Evolutionary conservation across 2,113 vertebrate species (phyloP).

Genomic region (Xenopus laevis): DNA sequence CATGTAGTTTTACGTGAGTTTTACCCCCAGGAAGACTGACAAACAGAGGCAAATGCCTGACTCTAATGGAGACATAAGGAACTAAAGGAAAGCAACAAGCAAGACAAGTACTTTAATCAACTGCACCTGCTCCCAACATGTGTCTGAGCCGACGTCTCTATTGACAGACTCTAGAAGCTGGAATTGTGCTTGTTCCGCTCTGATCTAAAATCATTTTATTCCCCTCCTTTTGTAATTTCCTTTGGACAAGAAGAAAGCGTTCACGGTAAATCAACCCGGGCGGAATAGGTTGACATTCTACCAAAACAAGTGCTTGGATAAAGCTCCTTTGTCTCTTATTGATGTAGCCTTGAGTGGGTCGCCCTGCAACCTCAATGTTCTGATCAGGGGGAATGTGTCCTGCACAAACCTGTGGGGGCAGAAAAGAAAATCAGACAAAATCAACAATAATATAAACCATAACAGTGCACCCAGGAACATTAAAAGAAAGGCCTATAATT

Average conservation of each 20-base stretch:
- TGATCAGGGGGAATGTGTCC: not conserved
- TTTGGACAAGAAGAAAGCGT: not conserved
- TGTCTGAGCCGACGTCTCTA: not conserved
- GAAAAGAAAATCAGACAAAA: too few species aligned
- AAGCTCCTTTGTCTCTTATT: not conserved
- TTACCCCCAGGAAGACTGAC: too few species aligned
- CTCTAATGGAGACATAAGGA: too few species aligned
- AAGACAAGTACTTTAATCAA: not conserved
- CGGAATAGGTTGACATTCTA: slow-evolving; percentile 13
- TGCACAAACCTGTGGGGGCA: not conserved
- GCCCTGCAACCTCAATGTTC: slow-evolving; percentile 5
- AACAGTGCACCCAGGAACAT: too few species aligned
- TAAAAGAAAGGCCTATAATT: too few species aligned
- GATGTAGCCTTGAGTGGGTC: not conserved
- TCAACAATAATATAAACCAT: too few species aligned
- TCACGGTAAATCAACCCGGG: not conserved
- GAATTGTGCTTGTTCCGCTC: not conserved
- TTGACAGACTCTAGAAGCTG: not conserved
- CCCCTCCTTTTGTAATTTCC: not conserved
- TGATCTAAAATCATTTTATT: not conserved
- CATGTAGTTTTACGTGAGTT: too few species aligned
- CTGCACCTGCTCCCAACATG: not conserved
- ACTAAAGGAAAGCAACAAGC: too few species aligned
- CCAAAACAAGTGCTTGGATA: not conserved
- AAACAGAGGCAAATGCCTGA: too few species aligned